Evolutionary conservation across 1,140 invertebrate genomes (phyloP).

Genomic region (Chymomyza costata): DNA sequence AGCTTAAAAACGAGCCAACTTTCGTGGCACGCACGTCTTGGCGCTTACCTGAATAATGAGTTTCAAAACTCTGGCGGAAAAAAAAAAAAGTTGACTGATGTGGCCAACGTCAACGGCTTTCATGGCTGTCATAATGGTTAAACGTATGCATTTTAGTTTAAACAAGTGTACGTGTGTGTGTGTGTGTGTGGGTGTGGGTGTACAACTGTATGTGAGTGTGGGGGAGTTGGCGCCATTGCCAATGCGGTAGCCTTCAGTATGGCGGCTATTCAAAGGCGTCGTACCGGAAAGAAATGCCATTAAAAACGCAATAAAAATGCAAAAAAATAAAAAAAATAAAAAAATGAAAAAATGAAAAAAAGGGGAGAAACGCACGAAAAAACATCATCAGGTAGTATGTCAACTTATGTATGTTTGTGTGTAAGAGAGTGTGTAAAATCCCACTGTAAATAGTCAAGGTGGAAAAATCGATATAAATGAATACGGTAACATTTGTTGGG

Average conservation of each 20-base stretch:
- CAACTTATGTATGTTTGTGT: conserved; percentile 30
- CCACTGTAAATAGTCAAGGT: conserved; percentile 56
- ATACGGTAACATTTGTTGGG: conserved; percentile 60
- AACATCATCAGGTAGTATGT: conserved; percentile 49
- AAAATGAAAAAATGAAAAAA: neutral
- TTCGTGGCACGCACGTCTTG: conserved; percentile 42
- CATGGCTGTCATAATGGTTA: conserved; percentile 28
- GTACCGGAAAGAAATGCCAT: conserved; percentile 69
- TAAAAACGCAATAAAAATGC: conserved; percentile 69
- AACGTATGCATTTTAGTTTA: conserved; percentile 36
- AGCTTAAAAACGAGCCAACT: conserved; percentile 15
- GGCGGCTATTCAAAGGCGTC: conserved; percentile 62
- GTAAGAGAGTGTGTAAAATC: conserved; percentile 33
- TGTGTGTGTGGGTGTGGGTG: too few relatives aligned
- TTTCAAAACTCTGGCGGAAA: conserved; percentile 24
- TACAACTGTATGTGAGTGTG: too few relatives aligned
- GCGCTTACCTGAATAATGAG: conserved; percentile 66
- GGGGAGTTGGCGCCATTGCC: too few relatives aligned
- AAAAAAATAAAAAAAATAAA: conserved; percentile 35
- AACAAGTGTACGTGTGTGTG: too few relatives aligned
- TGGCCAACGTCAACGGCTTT: conserved; percentile 17
- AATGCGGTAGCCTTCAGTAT: conserved; percentile 45
- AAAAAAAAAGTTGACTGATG: conserved; percentile 8
- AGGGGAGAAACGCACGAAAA: conserved; percentile 26
- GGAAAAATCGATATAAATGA: conserved; percentile 71